Evolutionary conservation across 2,113 vertebrate genomes (phyloP), one percentile per base, ranked within the genome.

Genomic region (Ivindomyrus marchei): DNA sequence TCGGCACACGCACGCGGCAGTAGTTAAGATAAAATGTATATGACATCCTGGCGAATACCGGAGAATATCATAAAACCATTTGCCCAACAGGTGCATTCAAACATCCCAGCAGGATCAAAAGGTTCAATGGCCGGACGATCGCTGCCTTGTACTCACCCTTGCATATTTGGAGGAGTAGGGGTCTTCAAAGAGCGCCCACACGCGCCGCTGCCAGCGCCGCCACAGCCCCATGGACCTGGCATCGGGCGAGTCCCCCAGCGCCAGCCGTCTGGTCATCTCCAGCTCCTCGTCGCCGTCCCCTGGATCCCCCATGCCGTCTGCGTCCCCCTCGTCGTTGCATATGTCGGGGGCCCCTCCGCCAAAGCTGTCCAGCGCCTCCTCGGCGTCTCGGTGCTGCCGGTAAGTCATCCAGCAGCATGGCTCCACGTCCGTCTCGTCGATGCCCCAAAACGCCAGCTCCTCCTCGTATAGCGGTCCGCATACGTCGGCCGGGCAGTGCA

Each of bases 401-500:
- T 97, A 98, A 1, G 97, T 98, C 97, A 98, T 98, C 97, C 97
- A 98, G 89, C 97, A 98, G 93, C 97, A 98, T 89, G 97, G 97
- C 93, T 98, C 97, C 95, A 98, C 97, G 92, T 98, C 97, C 6
- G 97, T 98, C 95, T 98, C 97, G 91, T 98, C 97, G 27, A 98
- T 98, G 94, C 97, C 97, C 97, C 97, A 98, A 91, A 97, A 98
- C 91, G 97, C 96, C 94, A 98, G 93, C 95, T 98, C 97, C 91
- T 98, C 97, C 93, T 98, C 97, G 90, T 97, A 98, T 36, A 98
- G 95, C 4, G 97, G 97, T 70, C 97, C 97, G 89, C 97, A 98
- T 83, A 98, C 97, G 94, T 98, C 97, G 0, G 97, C 97, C 6
- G 97, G 97, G 93, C 97, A 98, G 94, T 98, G 97, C 93, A 98